Conservation (phyloP, 2,888 invertebrate genomes). For the Oxyteleia sp. region DNA sequence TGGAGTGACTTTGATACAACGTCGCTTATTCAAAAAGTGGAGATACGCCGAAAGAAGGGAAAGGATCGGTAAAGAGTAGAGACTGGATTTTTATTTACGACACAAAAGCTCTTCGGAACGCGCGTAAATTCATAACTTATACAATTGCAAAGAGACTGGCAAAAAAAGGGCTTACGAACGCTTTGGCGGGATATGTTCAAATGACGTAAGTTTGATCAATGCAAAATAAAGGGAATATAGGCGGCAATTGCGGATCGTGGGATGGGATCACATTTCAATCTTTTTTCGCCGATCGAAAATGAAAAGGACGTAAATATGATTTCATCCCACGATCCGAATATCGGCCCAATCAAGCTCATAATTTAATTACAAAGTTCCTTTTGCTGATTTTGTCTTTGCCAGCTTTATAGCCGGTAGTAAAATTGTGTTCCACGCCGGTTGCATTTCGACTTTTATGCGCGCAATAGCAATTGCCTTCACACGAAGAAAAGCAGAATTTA, state of each 20-base stretch:
- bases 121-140: constrained; percentile 1
- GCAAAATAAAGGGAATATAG: constrained; percentile 41
- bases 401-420: constrained; percentile 44
- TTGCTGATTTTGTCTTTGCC: constrained; percentile 24
- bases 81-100: constrained; percentile 13
- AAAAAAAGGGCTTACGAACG: constrained; percentile 17
- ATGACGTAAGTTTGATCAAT: constrained; percentile 34
- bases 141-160: too few relatives aligned
- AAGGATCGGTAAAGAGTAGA: constrained; percentile 6
- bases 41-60: constrained; percentile 28
- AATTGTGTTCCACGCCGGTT: constrained; percentile 41
- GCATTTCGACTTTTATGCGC: constrained; percentile 50
- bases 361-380: constrained; percentile 45
- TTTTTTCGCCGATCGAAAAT: too few relatives aligned
- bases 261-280: too few relatives aligned
- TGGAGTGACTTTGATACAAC: constrained; percentile 38
- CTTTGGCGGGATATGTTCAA: constrained; percentile 1
- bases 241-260: too few relatives aligned
- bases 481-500: constrained; percentile 58
- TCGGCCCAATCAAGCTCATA: neutral
- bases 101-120: constrained; percentile 12
- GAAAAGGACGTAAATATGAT: too few relatives aligned
- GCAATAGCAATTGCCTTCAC: constrained; percentile 52
- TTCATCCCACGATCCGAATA: too few relatives aligned
- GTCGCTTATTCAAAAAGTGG: constrained; percentile 30